Evolutionary conservation across 2,797 vertebrate species (phyloP).

Genomic region (Periparus ater): DNA sequence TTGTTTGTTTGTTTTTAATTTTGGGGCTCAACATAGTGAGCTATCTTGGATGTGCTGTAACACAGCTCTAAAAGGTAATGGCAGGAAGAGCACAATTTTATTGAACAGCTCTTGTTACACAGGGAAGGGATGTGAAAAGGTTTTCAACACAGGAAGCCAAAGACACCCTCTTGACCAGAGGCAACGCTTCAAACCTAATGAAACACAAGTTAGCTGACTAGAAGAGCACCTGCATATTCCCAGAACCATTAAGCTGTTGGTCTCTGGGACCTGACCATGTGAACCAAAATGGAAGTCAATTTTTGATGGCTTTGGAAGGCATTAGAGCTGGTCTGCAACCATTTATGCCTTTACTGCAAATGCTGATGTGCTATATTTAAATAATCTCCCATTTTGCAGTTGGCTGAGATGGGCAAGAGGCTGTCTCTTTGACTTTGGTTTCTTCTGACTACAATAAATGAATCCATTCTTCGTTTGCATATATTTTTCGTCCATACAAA

Average conservation of each 20-base stretch:
- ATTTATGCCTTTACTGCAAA: background rate
- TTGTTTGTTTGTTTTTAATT: background rate
- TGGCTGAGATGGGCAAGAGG: background rate
- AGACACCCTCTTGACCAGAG: constrained; percentile 6
- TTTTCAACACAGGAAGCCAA: constrained; percentile 39
- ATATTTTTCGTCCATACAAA: background rate
- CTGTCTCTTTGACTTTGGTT: background rate
- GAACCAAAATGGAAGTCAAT: background rate
- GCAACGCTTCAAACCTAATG: constrained; percentile 43
- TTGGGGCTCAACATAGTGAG: background rate
- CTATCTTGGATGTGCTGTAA: background rate
- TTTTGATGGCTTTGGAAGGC: background rate
- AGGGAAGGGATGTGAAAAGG: constrained; percentile 28
- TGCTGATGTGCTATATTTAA: background rate
- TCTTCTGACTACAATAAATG: background rate
- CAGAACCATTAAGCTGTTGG: background rate
- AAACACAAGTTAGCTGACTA: constrained; percentile 31
- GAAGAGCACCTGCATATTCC: constrained; percentile 41
- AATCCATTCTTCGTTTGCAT: background rate
- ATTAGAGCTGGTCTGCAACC: background rate
- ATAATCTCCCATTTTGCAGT: background rate
- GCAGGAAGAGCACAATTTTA: background rate
- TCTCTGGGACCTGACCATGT: background rate
- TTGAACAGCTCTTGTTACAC: constrained; percentile 27
- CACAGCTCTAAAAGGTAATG: background rate